Conservation (phyloP, 2,113 vertebrate species). For the Myotis yumanensis region DNA sequence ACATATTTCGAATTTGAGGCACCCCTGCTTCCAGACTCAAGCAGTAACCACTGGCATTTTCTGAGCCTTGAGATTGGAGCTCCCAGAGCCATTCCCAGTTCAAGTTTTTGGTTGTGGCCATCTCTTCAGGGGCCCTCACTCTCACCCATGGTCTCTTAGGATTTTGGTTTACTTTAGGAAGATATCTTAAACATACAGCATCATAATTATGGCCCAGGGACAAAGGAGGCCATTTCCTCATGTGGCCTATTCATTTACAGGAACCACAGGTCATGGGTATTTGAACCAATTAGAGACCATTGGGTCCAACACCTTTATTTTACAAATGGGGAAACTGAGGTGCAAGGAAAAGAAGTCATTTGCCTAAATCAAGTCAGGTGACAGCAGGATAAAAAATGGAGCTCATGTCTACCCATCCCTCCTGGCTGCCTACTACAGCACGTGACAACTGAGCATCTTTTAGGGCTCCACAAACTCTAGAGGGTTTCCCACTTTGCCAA, state of each 20-base stretch:
- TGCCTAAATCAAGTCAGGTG: neutral
- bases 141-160: neutral
- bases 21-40: neutral
- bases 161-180: neutral
- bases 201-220: neutral
- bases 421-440: neutral
- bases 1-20: neutral
- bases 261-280: neutral
- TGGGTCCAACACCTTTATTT: neutral
- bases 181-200: neutral
- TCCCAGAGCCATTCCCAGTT: neutral
- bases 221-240: neutral
- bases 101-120: neutral
- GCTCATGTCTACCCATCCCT: too few relatives aligned
- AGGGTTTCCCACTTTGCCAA: neutral
- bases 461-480: neutral
- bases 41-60: neutral
- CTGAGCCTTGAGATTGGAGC: neutral
- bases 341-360: neutral
- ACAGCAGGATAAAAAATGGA: neutral
- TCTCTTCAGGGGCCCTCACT: neutral
- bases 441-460: neutral
- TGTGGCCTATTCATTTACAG: neutral
- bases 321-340: neutral
- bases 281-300: neutral